A percentile compares a stretch with the other conserved stretches of the same genome.
Evolutionary conservation across 2,113 vertebrate genomes (phyloP).

Genomic region (Pithys albifrons): DNA sequence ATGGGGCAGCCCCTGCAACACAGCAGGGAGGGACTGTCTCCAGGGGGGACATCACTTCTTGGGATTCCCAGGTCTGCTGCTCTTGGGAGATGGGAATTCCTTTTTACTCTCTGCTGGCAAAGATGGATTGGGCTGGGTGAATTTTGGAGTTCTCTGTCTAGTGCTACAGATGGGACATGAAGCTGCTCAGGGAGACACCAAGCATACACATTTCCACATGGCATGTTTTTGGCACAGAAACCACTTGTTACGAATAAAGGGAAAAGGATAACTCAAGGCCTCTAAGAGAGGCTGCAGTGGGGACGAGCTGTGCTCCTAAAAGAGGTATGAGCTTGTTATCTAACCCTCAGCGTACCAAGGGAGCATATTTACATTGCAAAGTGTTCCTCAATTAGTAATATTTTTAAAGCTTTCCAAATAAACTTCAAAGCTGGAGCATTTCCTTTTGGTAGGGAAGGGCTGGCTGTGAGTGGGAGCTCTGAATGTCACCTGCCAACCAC

Average conservation of each 20-base stretch:
- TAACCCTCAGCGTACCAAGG: background rate
- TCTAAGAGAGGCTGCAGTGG: background rate
- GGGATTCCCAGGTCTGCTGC: background rate
- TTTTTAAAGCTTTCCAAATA: constrained; percentile 35
- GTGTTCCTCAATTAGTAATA: background rate
- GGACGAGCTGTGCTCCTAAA: background rate
- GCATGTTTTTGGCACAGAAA: background rate
- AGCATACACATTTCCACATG: accelerated
- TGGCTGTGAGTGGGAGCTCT: background rate
- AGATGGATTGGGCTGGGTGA: background rate
- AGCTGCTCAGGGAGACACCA: background rate
- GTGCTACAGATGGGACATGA: background rate
- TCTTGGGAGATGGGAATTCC: background rate
- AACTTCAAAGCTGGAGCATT: background rate
- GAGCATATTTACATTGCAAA: constrained; percentile 28
- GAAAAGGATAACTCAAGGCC: background rate
- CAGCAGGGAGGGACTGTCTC: accelerated
- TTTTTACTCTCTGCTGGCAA: background rate
- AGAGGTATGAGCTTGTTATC: background rate
- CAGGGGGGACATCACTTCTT: background rate
- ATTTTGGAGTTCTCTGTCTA: background rate
- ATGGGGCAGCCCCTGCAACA: background rate
- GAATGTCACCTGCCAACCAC: background rate
- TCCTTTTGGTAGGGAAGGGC: constrained; percentile 1
- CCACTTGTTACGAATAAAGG: background rate